A percentile compares a stretch with the other conserved stretches of the same genome.
Conservation (phyloP, 1,140 invertebrate genomes). For the Meteorus sp. region DNA sequence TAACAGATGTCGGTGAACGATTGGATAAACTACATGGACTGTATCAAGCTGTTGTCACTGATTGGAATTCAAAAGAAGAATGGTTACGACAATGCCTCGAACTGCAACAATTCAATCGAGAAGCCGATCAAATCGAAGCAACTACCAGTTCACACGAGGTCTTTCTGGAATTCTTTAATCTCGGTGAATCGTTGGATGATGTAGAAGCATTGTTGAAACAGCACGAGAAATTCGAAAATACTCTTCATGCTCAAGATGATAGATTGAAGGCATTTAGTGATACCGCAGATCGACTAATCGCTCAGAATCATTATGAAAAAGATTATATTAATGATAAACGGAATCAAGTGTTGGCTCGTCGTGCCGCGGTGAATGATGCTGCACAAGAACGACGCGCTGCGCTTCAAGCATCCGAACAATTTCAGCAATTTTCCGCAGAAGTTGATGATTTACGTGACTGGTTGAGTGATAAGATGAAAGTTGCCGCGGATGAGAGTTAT, state of each 20-base stretch:
- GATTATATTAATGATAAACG: slow-evolving; percentile 75
- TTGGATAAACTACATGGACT: slow-evolving; percentile 76
- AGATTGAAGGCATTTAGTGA: slow-evolving; percentile 84
- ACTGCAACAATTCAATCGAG: slow-evolving; percentile 89
- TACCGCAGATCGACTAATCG: slow-evolving; percentile 82
- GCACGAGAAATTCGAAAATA: slow-evolving; percentile 94
- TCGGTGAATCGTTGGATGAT: slow-evolving; percentile 91
- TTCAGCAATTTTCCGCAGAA: slow-evolving; percentile 85
- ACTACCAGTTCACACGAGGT: slow-evolving; percentile 91
- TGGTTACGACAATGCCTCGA: slow-evolving; percentile 85
- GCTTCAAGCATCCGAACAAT: slow-evolving; percentile 77
- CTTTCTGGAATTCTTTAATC: slow-evolving; percentile 86
- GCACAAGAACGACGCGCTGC: slow-evolving; percentile 73
- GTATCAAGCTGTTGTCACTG: slow-evolving; percentile 69
- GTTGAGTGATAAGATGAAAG: slow-evolving; percentile 90
- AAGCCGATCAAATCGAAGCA: slow-evolving; percentile 97
- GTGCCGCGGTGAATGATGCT: slow-evolving; percentile 73
- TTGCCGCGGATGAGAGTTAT: slow-evolving; percentile 91
- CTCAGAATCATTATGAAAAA: slow-evolving; percentile 82
- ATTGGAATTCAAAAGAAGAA: slow-evolving; percentile 80
- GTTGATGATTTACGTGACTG: slow-evolving; percentile 85
- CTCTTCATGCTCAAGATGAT: slow-evolving; percentile 91
- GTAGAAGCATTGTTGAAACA: slow-evolving; percentile 92
- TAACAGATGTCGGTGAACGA: slow-evolving; percentile 71
- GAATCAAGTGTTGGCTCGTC: slow-evolving; percentile 73